phyloP scores from a whole-genome alignment of 1,140 invertebrate genomes.

The Pomphorhynchus laevis region DNA sequence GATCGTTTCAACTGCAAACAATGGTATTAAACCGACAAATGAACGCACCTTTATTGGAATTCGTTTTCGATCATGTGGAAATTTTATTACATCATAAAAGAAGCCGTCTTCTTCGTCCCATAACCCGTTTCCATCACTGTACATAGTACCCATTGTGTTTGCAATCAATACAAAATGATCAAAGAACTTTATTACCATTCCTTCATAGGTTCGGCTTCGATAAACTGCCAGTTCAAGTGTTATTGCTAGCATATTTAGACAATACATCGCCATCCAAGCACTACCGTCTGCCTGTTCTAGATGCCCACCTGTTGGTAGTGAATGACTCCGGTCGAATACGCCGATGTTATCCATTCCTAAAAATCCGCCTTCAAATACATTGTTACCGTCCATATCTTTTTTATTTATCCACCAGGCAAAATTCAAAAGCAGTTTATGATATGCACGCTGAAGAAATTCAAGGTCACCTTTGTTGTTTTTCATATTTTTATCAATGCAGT shows the following conservation, averaged over 20 bases:
- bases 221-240: constrained; percentile 16
- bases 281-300: constrained; percentile 20
- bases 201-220: constrained; percentile 18
- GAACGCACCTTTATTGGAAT: constrained; percentile 17
- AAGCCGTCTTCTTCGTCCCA: constrained; percentile 22
- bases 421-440: constrained; percentile 20
- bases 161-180: constrained; percentile 20
- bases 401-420: constrained; percentile 23
- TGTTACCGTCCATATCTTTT: constrained; percentile 18
- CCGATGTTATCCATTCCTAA: constrained; percentile 22
- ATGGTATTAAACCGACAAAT: constrained; percentile 19
- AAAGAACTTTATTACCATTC: constrained; percentile 21
- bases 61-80: constrained; percentile 11
- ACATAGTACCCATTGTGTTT: constrained; percentile 17
- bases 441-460: constrained; percentile 10
- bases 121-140: constrained; percentile 15
- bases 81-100: constrained; percentile 19
- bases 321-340: constrained; percentile 20
- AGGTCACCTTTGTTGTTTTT: background rate
- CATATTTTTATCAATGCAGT: constrained; percentile 13
- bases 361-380: constrained; percentile 21
- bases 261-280: constrained; percentile 22
- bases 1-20: constrained; percentile 16
- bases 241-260: constrained; percentile 19
- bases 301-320: constrained; percentile 15